A percentile compares a stretch with the other conserved stretches of the same genome.
These are phyloP conservation scores for Cephalopholis sonnerati DNA, from an alignment of 2,113 vertebrate species.

Conservation along the genomic window DNA sequence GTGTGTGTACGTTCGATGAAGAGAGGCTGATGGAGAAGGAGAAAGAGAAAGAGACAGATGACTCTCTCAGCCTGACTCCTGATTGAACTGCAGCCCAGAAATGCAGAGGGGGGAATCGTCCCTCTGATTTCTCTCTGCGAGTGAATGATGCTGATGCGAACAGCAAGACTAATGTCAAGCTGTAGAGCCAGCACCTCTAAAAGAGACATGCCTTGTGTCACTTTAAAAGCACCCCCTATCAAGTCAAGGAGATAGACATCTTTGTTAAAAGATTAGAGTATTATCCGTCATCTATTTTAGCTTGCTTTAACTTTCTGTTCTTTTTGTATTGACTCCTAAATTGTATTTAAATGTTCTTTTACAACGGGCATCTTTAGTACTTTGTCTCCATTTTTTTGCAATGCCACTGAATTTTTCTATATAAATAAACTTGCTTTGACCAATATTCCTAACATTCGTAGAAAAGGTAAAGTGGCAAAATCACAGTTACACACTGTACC, in stretches of 20 bases:
- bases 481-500: background rate
- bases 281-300: too few species aligned
- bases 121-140: slow-evolving; percentile 46
- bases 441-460: background rate
- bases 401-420: too few species aligned
- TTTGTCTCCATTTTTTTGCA: too few species aligned
- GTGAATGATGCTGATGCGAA: slow-evolving; percentile 47
- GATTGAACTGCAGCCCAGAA: slow-evolving; percentile 68
- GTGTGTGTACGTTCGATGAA: slow-evolving; percentile 12
- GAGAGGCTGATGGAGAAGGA: slow-evolving; percentile 15
- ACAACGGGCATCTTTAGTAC: too few species aligned
- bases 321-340: too few species aligned
- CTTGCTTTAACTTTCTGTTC: too few species aligned
- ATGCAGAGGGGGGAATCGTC: slow-evolving; percentile 47
- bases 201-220: slow-evolving; percentile 20
- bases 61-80: slow-evolving; percentile 48
- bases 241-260: background rate
- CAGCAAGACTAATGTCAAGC: slow-evolving; percentile 48
- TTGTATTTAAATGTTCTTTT: too few species aligned
- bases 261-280: slow-evolving; percentile 7
- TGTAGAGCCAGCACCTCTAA: slow-evolving; percentile 9
- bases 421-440: background rate
- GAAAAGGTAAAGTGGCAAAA: background rate
- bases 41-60: slow-evolving; percentile 39
- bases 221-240: background rate